Evolutionary conservation across 2,113 vertebrate species (phyloP), one percentile per base, ranked within the genome.

Genomic region (Canis aureus): DNA sequence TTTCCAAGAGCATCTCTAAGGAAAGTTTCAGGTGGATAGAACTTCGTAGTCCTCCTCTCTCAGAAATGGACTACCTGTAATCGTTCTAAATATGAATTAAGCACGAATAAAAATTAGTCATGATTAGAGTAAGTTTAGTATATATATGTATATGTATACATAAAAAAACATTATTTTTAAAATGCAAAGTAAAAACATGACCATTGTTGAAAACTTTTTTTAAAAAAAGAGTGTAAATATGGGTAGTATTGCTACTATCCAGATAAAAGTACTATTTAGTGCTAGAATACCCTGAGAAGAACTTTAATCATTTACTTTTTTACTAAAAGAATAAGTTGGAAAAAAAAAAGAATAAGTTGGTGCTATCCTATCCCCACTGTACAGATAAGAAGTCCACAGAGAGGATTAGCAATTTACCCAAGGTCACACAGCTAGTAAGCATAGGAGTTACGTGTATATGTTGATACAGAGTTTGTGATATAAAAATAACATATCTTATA

Each of bases 1-100:
- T 98, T 92, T 97, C 95, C 94, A 95, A 95, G 97, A 96, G 74
- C 97, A 32, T 95, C 91, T 92, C 11, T 97, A 92, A 96, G 93
- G 97, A 98, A 98, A 49, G 11, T 66, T 92, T 97, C 93, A 89
- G 49, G 88, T 98, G 95, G 86, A 35, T 84, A 86, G 73, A 96
- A 91, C 76, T 97, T 97, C 94, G 0, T 38, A 73, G 83, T 97
- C 92, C 55, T 0, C 53, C 90, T 97, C 66, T 69, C 96, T 98
- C 94, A 97, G 62, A 93, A 96, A 96, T 64, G 19, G 71, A 96
- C 55, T 57, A 97, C 92, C 79, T 88, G 20, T 25, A 81, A 0
- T 11, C 38, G 96, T 96, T 87, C 78, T 35, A 35, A 8, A 12
- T 89, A 8, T 95, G 89, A 93, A 35, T 38, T 78, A 87, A 92